Percentiles rank a stretch among this genome's conserved stretches.
phyloP scores from a whole-genome alignment of 2,797 vertebrate species.

The Octomys mimax region DNA sequence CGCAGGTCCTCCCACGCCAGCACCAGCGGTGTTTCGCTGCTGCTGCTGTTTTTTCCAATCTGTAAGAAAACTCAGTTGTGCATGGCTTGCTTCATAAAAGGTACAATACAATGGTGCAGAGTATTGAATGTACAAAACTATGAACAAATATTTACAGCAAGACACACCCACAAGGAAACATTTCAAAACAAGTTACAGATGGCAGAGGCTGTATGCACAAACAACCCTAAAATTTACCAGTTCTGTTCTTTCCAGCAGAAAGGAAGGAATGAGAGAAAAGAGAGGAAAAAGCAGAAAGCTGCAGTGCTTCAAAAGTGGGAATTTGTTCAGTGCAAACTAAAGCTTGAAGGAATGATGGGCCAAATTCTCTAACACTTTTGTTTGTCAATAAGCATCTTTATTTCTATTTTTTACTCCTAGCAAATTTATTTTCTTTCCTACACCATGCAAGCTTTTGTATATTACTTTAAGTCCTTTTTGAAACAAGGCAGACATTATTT shows the following conservation, averaged over 20 bases:
- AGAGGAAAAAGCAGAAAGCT: conserved; percentile 82
- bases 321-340: conserved; percentile 79
- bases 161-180: conserved; percentile 93
- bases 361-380: neutral
- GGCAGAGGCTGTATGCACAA: conserved; percentile 90
- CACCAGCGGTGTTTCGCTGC: neutral
- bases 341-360: conserved; percentile 78
- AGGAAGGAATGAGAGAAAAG: no score
- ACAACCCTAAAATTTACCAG: conserved; percentile 87
- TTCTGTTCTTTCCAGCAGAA: conserved; percentile 64
- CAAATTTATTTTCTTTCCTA: neutral
- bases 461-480: neutral
- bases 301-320: conserved; percentile 87
- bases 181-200: conserved; percentile 91
- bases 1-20: neutral
- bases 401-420: neutral
- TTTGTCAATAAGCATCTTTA: neutral
- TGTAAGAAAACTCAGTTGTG: conserved; percentile 95
- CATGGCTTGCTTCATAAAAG: conserved; percentile 95
- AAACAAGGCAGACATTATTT: neutral
- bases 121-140: conserved; percentile 95
- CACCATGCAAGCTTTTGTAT: neutral
- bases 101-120: conserved; percentile 95
- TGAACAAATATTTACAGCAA: conserved; percentile 94
- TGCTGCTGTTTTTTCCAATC: neutral